Percentiles rank a stretch among this genome's conserved stretches.
These are phyloP conservation scores for Microplitis deprimator DNA, from an alignment of 2,888 invertebrate species.

Conservation along the genomic window DNA sequence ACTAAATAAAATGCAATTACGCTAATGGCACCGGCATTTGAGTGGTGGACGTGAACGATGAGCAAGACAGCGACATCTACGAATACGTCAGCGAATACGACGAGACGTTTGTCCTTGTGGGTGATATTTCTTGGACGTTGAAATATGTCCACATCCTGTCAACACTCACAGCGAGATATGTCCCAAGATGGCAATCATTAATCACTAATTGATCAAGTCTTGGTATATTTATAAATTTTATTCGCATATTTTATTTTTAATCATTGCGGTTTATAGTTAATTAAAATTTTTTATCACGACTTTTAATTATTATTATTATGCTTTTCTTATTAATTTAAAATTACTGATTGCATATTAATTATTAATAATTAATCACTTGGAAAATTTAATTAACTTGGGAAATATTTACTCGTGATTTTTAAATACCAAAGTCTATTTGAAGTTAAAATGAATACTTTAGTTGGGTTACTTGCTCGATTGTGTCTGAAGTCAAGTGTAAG, in stretches of 20 bases:
- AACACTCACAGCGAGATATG: background rate
- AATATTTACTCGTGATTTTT: background rate
- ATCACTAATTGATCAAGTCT: background rate
- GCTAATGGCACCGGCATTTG: slow-evolving; percentile 65
- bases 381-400: background rate
- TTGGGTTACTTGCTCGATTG: slow-evolving; percentile 47
- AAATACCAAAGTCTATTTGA: background rate
- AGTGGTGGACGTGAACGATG: slow-evolving; percentile 30
- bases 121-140: background rate
- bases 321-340: background rate
- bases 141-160: background rate
- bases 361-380: background rate
- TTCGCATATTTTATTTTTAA: background rate
- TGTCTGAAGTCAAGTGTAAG: slow-evolving; percentile 54
- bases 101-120: background rate
- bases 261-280: background rate
- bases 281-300: background rate
- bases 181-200: background rate
- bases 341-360: background rate
- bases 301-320: background rate
- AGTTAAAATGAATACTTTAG: background rate
- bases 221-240: background rate
- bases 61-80: slow-evolving; percentile 3
- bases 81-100: background rate
- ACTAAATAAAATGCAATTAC: slow-evolving; percentile 71